Conservation (phyloP, 2,888 invertebrate species). For the Lagria hirta region DNA sequence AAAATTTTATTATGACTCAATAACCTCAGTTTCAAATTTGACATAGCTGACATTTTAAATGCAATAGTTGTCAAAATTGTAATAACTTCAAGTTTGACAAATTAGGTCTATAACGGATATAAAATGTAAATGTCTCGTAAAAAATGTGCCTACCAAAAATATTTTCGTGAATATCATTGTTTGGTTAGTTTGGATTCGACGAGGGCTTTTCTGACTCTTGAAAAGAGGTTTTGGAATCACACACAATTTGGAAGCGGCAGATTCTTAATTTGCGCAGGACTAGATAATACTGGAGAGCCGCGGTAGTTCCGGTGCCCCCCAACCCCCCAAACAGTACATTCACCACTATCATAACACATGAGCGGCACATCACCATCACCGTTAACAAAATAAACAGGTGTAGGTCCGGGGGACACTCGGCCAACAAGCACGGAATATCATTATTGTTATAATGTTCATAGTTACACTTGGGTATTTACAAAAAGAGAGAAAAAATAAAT, state of each 20-base stretch:
- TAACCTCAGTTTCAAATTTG: no score
- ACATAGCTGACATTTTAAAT: no score
- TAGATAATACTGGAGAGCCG: constrained; percentile 69
- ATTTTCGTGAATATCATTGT: no score
- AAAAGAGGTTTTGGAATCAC: no score
- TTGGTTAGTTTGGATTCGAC: no score
- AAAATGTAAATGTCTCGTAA: no score
- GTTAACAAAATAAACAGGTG: constrained; percentile 7
- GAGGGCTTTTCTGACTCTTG: background rate
- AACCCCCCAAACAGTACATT: constrained; percentile 4
- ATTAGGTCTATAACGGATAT: no score
- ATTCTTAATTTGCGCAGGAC: constrained; percentile 57
- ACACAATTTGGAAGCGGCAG: constrained; percentile 32
- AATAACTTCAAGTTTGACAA: no score
- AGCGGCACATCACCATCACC: constrained; percentile 19
- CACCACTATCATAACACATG: constrained; percentile 7
- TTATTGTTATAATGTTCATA: constrained; percentile 34
- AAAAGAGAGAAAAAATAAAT: constrained; percentile 45
- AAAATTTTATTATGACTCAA: no score
- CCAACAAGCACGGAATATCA: constrained; percentile 44
- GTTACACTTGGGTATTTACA: constrained; percentile 50
- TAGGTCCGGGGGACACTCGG: constrained; percentile 36
- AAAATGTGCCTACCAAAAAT: no score
- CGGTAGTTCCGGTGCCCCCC: constrained; percentile 61
- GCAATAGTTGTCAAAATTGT: no score